These are phyloP conservation scores for Magallana angulata DNA, from an alignment of 1,140 invertebrate species.

Conservation along the genomic window DNA sequence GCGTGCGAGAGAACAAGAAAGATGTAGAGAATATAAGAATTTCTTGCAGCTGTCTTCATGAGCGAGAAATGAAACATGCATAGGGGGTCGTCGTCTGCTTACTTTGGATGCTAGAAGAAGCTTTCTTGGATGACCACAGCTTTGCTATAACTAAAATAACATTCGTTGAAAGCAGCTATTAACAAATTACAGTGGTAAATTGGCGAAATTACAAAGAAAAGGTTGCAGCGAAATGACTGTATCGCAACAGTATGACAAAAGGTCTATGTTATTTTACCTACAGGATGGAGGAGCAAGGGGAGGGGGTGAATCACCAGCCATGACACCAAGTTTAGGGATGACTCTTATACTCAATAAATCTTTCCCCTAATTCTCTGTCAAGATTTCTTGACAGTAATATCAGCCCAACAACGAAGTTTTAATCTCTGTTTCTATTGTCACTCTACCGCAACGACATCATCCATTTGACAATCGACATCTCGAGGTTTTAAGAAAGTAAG, in stretches of 20 bases:
- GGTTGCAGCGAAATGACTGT: too few relatives aligned
- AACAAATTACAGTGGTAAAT: too few relatives aligned
- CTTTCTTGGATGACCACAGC: too few relatives aligned
- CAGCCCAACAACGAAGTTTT: slow-evolving; percentile 5
- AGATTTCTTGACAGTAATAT: slow-evolving; percentile 11
- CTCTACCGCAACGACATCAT: background rate
- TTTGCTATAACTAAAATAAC: too few relatives aligned
- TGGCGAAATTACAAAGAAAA: too few relatives aligned
- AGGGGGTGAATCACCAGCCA: background rate
- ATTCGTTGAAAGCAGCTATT: too few relatives aligned
- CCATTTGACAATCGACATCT: slow-evolving; percentile 28
- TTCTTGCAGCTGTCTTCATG: background rate
- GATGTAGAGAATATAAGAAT: too few relatives aligned
- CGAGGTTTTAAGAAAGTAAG: slow-evolving; percentile 12
- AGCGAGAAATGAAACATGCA: background rate
- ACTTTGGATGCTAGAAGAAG: too few relatives aligned
- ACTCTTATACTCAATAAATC: slow-evolving; percentile 24
- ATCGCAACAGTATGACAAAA: too few relatives aligned
- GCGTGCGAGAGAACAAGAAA: too few relatives aligned
- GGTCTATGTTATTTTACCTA: background rate
- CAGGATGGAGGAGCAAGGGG: background rate
- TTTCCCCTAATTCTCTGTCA: slow-evolving; percentile 13
- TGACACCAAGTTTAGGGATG: background rate
- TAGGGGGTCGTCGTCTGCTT: too few relatives aligned
- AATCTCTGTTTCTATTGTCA: slow-evolving; percentile 18